These are phyloP conservation scores for Pristionchus maxplancki DNA, from an alignment of 2,888 invertebrate genomes.

Conservation along the genomic window DNA sequence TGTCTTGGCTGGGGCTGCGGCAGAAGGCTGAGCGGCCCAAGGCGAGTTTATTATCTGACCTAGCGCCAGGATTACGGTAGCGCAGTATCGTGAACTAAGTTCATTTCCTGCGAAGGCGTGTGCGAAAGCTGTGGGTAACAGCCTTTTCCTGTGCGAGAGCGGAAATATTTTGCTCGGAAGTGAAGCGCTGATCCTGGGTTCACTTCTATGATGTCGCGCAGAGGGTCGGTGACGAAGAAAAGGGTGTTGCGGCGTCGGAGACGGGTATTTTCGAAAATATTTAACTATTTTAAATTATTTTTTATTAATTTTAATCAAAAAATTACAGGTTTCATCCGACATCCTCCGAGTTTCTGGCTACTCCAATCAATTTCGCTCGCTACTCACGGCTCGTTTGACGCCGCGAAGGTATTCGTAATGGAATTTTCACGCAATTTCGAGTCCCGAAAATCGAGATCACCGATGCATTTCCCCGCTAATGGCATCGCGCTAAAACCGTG, in stretches of 20 bases:
- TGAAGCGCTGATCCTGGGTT: not conserved
- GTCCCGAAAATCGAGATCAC: not conserved
- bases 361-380: conserved; percentile 74
- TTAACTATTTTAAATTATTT: not conserved
- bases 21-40: not conserved
- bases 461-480: not conserved
- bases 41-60: not conserved
- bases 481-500: not conserved
- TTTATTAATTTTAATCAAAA: not conserved
- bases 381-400: conserved; percentile 57
- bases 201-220: not conserved
- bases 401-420: conserved; percentile 37
- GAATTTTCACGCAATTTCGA: not conserved
- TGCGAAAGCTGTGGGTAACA: not conserved
- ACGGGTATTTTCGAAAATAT: not conserved
- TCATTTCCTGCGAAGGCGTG: conserved; percentile 24
- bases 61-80: not conserved
- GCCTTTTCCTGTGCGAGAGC: not conserved
- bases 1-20: not conserved
- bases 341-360: conserved; percentile 76
- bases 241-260: not conserved
- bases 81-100: not conserved
- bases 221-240: not conserved
- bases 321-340: conserved; percentile 74
- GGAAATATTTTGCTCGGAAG: conserved; percentile 36